Evolutionary conservation across 2,797 vertebrate species (phyloP), one percentile per base, ranked within the genome.

Genomic region (Danio albolineatus): DNA sequence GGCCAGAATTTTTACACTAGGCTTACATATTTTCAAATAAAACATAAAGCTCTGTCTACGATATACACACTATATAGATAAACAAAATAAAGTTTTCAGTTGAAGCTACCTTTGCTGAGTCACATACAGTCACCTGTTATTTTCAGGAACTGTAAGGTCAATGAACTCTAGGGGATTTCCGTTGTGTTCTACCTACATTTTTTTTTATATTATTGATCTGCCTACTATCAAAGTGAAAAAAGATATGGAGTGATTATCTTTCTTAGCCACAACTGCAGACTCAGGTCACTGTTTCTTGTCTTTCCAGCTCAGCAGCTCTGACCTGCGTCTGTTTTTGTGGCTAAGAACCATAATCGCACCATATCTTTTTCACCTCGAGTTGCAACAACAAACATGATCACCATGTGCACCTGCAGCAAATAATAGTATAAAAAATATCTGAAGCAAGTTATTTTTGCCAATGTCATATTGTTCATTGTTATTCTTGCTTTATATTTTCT

Each of bases 121-220:
- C 54, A 73, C 57, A 8, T 7, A 73, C 56, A 74, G 49, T 28
- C 21, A 70, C 67, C 39, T 46, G 41, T 65, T 39, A 19, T 10
- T 19, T 17, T 38, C 10, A 39, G 46, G 17, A 71, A 53, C 21
- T 72, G 46, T 54, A 64, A 53, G 38, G 67, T 46, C 49, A 64
- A 5, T 72, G 5, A 46, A 62, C 19, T n/a, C 41, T 17, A 72
- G 77, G 69, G 59, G 38, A 36, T 46, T 79, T 79, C 59, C 77
- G 72, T 8, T 9, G 13, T 1, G 0, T 4, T 5, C 16, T 46
- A 49, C 2, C 7, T 56, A 17, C 19, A 70, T 54, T 70, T 54
- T 4, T 4, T 28, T 28, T 51, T 19, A n/a, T 51, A 62, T 74
- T 19, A 48, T 49, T 51, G 41, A 51, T 67, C 49, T 21, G 10